phyloP scores from a whole-genome alignment of 2,113 vertebrate genomes.

The Podocnemis expansa region DNA sequence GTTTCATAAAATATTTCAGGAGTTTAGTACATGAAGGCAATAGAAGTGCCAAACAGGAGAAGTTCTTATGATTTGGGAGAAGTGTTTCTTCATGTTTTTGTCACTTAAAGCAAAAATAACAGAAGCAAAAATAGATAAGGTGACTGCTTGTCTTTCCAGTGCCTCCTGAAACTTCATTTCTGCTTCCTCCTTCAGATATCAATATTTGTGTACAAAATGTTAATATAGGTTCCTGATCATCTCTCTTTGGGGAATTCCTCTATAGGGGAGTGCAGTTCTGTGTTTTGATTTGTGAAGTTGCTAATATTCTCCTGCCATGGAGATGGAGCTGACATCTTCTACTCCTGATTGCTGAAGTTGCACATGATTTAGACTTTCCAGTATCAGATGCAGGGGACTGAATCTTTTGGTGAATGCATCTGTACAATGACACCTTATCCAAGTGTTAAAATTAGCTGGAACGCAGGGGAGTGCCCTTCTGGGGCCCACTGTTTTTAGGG shows the following conservation, averaged over 20 bases:
- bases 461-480: too few species aligned
- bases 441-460: too few species aligned
- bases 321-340: neutral
- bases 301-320: neutral
- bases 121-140: neutral
- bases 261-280: neutral
- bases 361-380: neutral
- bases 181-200: neutral
- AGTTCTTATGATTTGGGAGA: too few species aligned
- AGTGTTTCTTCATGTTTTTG: neutral
- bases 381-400: neutral
- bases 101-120: neutral
- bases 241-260: neutral
- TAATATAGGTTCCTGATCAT: neutral
- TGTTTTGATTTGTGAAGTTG: accelerated
- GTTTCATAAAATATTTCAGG: too few species aligned
- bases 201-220: neutral
- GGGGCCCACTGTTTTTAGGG: too few species aligned
- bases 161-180: neutral
- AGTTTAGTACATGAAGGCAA: too few species aligned
- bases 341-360: neutral
- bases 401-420: too few species aligned
- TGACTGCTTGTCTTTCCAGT: neutral
- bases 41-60: too few species aligned
- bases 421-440: too few species aligned